phyloP scores from a whole-genome alignment of 1,140 invertebrate species.

The Achroia grisella region DNA sequence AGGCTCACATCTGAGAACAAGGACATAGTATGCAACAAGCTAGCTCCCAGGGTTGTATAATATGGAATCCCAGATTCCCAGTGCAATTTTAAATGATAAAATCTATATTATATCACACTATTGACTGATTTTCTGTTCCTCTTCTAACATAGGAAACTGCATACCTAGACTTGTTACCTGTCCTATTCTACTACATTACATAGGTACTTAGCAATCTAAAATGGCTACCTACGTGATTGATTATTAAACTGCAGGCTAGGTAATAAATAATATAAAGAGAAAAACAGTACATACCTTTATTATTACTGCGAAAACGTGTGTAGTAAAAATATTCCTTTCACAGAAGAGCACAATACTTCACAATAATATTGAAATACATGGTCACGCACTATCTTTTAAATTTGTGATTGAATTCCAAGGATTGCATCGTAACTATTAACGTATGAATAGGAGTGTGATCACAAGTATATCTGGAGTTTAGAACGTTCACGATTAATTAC shows the following conservation, averaged over 20 bases:
- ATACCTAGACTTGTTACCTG: too few relatives aligned
- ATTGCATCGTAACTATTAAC: slow-evolving; percentile 19
- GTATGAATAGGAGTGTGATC: slow-evolving; percentile 8
- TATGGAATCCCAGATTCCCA: too few relatives aligned
- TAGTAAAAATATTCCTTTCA: not conserved
- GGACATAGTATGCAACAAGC: too few relatives aligned
- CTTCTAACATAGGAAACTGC: too few relatives aligned
- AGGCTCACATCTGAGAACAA: too few relatives aligned
- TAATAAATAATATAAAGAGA: too few relatives aligned
- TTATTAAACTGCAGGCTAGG: not conserved
- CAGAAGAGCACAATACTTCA: slow-evolving; percentile 13
- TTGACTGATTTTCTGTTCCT: too few relatives aligned
- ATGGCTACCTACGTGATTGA: slow-evolving; percentile 9
- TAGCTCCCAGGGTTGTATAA: too few relatives aligned
- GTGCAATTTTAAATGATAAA: too few relatives aligned
- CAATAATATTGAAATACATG: slow-evolving; percentile 22
- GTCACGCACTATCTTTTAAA: slow-evolving; percentile 25
- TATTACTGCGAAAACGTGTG: not conserved
- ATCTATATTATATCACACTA: too few relatives aligned
- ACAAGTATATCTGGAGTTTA: slow-evolving; percentile 5
- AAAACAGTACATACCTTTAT: too few relatives aligned
- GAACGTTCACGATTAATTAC: slow-evolving; percentile 12
- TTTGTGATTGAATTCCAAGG: slow-evolving; percentile 24
- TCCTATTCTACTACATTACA: not conserved
- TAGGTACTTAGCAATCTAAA: slow-evolving; percentile 9